These are phyloP conservation scores for Nematostella vectensis DNA, from an alignment of 92 coral and sea anemone genomes.

Conservation along the genomic window DNA sequence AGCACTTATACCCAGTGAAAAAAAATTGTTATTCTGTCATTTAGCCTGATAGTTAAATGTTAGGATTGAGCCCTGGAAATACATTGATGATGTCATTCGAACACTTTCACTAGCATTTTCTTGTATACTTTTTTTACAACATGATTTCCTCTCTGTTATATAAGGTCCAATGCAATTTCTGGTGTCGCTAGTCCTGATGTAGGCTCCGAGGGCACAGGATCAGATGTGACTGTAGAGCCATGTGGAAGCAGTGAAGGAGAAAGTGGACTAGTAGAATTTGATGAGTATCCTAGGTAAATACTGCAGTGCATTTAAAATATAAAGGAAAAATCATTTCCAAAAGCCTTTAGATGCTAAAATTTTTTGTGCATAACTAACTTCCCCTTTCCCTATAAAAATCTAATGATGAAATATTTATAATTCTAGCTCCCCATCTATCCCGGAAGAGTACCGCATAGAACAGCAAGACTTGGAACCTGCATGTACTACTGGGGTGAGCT, in stretches of 20 bases:
- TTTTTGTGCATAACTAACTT: no score
- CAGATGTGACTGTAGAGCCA: constrained; percentile 65
- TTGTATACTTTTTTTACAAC: no score
- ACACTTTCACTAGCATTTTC: no score
- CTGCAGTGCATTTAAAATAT: no score
- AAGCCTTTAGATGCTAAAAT: no score
- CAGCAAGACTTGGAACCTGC: constrained; percentile 16
- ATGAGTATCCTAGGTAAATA: constrained; percentile 56
- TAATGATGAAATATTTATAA: no score
- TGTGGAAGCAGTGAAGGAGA: constrained; percentile 59
- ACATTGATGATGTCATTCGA: no score
- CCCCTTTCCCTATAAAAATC: background rate
- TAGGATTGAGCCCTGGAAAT: no score
- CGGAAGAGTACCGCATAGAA: constrained; percentile 31
- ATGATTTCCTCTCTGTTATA: no score
- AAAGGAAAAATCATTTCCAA: background rate
- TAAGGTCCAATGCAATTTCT: background rate
- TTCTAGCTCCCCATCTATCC: constrained; percentile 50
- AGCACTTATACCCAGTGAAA: no score
- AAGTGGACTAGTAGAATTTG: constrained; percentile 22
- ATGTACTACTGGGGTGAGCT: constrained; percentile 41
- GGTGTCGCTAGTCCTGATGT: constrained; percentile 16
- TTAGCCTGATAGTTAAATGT: no score
- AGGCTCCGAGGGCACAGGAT: constrained; percentile 47
- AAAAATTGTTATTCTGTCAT: no score